Evolutionary conservation across 2,888 invertebrate genomes (phyloP).

Genomic region (Salticus scenicus): DNA sequence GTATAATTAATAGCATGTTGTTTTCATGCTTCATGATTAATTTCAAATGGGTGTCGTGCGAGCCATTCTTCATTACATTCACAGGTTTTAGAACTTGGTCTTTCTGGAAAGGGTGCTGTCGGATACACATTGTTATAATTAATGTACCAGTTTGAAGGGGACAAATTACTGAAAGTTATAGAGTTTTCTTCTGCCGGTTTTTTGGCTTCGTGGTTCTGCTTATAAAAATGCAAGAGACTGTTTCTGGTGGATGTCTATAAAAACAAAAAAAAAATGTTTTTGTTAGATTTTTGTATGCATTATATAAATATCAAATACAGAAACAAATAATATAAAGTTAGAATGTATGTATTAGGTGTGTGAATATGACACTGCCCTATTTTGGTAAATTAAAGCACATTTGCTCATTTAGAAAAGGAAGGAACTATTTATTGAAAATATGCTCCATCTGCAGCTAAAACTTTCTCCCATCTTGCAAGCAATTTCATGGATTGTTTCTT

Average conservation of each 20-base stretch:
- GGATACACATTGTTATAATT: neutral
- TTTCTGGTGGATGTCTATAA: constrained; percentile 5
- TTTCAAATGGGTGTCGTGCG: constrained; percentile 23
- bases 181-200: neutral
- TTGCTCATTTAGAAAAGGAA: no score
- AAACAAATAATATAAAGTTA: neutral
- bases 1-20: no score
- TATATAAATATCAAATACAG: neutral
- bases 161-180: neutral
- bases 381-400: no score
- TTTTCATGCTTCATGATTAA: constrained; percentile 30
- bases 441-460: no score
- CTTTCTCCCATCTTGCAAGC: no score
- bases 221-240: neutral
- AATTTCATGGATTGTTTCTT: no score
- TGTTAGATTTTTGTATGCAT: neutral
- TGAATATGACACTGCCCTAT: no score
- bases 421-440: no score
- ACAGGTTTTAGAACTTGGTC: neutral
- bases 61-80: neutral
- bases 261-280: neutral
- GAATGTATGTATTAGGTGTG: no score
- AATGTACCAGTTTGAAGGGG: neutral
- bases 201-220: neutral
- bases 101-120: neutral